phyloP scores from a whole-genome alignment of 1,140 invertebrate genomes.

The Nymphalis io region DNA sequence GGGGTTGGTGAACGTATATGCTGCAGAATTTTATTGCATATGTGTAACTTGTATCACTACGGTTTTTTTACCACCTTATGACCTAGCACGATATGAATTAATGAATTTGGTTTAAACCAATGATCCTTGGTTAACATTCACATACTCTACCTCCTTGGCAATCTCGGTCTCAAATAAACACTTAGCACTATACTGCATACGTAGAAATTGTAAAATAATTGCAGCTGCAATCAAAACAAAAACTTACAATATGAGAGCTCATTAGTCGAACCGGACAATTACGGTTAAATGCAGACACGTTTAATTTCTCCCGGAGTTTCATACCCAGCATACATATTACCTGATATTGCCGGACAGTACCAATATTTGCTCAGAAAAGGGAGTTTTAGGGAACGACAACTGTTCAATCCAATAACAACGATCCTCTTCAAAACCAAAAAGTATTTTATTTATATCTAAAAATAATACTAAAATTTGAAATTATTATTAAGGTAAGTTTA shows the following conservation, averaged over 20 bases:
- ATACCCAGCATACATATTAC: slow-evolving; percentile 60
- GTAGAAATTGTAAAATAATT: not conserved
- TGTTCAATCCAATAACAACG: not conserved
- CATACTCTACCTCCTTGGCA: too few relatives aligned
- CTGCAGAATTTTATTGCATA: too few relatives aligned
- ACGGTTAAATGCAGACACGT: slow-evolving; percentile 19
- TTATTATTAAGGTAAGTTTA: not conserved
- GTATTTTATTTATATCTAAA: not conserved
- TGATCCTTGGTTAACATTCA: too few relatives aligned
- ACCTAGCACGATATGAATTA: too few relatives aligned
- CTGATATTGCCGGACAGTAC: slow-evolving; percentile 58
- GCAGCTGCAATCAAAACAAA: not conserved
- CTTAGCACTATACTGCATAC: too few relatives aligned
- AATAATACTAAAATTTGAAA: not conserved
- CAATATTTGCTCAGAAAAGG: slow-evolving; percentile 54
- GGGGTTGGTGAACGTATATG: too few relatives aligned
- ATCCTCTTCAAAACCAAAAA: not conserved
- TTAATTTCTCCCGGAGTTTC: slow-evolving; percentile 46
- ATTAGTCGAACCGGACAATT: slow-evolving; percentile 21
- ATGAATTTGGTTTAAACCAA: too few relatives aligned
- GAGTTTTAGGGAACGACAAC: not conserved
- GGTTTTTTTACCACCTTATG: too few relatives aligned
- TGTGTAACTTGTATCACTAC: too few relatives aligned
- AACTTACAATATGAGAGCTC: slow-evolving; percentile 7
- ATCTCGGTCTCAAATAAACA: too few relatives aligned